Conservation (phyloP, 2,888 invertebrate genomes). For the Zelleria hepariella region DNA sequence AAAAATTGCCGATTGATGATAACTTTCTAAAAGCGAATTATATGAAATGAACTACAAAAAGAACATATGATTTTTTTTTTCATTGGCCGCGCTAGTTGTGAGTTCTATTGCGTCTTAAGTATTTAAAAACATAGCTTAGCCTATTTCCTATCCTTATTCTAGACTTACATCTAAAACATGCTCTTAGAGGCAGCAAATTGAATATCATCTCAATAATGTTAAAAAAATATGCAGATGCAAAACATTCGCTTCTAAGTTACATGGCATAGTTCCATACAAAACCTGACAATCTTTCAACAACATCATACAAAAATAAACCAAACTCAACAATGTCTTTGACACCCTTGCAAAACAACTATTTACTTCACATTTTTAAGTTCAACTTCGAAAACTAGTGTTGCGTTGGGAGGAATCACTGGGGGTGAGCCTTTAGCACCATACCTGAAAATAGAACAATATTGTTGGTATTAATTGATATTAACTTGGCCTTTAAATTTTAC, state of each 20-base stretch:
- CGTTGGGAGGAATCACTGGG: slow-evolving; percentile 90
- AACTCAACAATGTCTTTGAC: neutral
- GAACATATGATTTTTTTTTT: too few relatives aligned
- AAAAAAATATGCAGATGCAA: neutral
- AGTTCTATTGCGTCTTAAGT: too few relatives aligned
- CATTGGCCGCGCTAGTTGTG: too few relatives aligned
- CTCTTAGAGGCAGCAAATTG: neutral
- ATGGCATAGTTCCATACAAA: neutral
- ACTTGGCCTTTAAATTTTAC: too few relatives aligned
- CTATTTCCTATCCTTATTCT: too few relatives aligned
- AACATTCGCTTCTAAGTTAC: neutral
- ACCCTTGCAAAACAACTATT: too few relatives aligned
- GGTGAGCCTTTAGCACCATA: slow-evolving; percentile 84
- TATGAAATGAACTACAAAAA: too few relatives aligned
- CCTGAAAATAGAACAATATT: too few relatives aligned
- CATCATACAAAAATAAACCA: neutral
- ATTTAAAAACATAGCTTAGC: too few relatives aligned
- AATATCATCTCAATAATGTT: neutral
- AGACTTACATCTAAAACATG: neutral
- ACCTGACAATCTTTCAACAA: slow-evolving; percentile 1
- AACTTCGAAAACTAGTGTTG: slow-evolving; percentile 89
- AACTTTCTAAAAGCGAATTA: too few relatives aligned
- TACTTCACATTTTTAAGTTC: slow-evolving; percentile 87
- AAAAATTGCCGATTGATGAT: too few relatives aligned
- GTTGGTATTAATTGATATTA: too few relatives aligned